phyloP scores from a whole-genome alignment of 2,797 vertebrate genomes.

The Natrix natrix region DNA sequence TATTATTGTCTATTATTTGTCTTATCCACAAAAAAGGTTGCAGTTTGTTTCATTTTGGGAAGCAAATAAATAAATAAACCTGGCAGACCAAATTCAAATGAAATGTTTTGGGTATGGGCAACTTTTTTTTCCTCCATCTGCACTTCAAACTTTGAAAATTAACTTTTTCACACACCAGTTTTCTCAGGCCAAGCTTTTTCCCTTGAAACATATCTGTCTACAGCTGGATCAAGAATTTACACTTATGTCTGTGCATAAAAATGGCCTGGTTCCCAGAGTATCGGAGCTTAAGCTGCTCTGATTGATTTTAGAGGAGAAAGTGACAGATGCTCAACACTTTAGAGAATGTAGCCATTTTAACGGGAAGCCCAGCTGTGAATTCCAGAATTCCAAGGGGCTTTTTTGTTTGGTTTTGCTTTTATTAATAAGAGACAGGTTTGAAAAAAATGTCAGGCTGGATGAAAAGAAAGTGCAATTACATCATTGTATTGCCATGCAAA shows the following conservation, averaged over 20 bases:
- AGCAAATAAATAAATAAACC: fast-evolving
- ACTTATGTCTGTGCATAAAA: neutral
- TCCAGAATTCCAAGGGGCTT: slow-evolving; percentile 5
- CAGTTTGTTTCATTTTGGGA: neutral
- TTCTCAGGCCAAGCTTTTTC: neutral
- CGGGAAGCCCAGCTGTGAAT: slow-evolving; percentile 32
- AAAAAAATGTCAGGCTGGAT: slow-evolving; percentile 20
- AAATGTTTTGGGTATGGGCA: fast-evolving
- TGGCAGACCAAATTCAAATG: neutral
- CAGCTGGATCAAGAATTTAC: neutral
- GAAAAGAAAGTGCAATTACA: slow-evolving; percentile 5
- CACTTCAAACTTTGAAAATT: neutral
- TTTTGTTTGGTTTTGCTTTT: neutral
- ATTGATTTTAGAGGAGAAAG: neutral
- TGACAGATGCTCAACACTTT: neutral
- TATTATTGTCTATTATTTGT: neutral
- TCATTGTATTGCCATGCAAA: neutral
- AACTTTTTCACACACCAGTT: neutral
- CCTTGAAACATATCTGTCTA: neutral
- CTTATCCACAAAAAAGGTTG: neutral
- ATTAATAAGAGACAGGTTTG: slow-evolving; percentile 9
- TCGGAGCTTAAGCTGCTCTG: neutral
- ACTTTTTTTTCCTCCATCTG: neutral
- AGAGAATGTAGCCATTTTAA: slow-evolving; percentile 27
- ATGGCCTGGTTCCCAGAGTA: neutral